Evolutionary conservation across 2,888 invertebrate species (phyloP).

Genomic region (Homarus gammarus): DNA sequence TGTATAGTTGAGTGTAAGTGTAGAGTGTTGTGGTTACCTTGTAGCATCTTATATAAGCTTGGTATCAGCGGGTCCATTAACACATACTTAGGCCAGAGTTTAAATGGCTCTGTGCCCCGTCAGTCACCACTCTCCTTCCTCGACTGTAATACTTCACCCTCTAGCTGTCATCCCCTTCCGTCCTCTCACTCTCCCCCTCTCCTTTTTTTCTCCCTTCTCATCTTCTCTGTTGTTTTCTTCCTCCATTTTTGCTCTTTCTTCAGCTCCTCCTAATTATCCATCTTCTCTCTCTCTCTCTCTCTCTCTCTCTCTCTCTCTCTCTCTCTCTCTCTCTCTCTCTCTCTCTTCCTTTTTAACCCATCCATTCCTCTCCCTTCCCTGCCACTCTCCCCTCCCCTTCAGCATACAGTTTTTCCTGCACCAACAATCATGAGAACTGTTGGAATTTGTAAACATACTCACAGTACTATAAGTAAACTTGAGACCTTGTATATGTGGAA

Average conservation of each 20-base stretch:
- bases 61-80: too few relatives aligned
- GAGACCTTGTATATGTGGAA: too few relatives aligned
- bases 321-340: neutral
- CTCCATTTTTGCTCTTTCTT: neutral
- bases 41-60: too few relatives aligned
- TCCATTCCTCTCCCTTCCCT: too few relatives aligned
- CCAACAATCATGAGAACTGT: too few relatives aligned
- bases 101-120: too few relatives aligned
- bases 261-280: neutral
- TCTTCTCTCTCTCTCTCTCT: neutral
- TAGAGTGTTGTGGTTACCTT: neutral
- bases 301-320: neutral
- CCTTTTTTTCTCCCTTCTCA: neutral
- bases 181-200: neutral
- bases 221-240: neutral
- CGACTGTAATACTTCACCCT: neutral
- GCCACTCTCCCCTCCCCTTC: neutral
- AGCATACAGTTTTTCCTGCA: too few relatives aligned
- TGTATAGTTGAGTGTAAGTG: neutral
- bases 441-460: too few relatives aligned
- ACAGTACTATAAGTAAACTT: too few relatives aligned
- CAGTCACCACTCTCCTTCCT: neutral
- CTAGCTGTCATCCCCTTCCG: neutral
- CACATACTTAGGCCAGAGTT: neutral
- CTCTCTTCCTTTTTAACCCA: neutral